Conservation (phyloP, 2,888 invertebrate genomes). For the Balanococcus diminutus region DNA sequence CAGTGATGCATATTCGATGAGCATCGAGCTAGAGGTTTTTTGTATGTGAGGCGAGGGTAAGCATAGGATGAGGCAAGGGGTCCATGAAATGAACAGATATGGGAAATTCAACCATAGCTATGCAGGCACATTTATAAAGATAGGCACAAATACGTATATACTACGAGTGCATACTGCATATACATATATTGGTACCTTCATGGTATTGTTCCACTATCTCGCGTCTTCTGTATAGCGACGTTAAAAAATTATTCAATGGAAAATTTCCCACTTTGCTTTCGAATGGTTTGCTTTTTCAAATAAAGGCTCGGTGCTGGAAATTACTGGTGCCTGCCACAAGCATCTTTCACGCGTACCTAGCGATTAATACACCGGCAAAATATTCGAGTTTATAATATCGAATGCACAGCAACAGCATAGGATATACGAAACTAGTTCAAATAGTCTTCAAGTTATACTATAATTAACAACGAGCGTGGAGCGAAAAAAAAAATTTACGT, state of each 20-base stretch:
- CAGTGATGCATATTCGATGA: background rate
- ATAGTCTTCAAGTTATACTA: background rate
- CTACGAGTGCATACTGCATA: too few species aligned
- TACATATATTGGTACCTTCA: too few species aligned
- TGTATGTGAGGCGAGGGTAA: background rate
- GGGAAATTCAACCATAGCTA: background rate
- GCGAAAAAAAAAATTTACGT: background rate
- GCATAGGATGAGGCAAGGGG: background rate
- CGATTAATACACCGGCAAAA: constrained; percentile 16
- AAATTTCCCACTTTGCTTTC: background rate
- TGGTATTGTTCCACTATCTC: background rate
- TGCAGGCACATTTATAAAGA: too few species aligned
- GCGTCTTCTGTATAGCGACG: background rate
- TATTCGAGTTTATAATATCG: background rate
- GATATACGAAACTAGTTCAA: constrained; percentile 1
- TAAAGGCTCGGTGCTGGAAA: background rate
- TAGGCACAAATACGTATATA: too few species aligned
- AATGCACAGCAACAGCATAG: background rate
- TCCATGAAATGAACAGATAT: background rate
- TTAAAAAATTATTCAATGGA: background rate
- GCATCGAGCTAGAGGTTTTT: background rate
- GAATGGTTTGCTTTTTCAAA: background rate
- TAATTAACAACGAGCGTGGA: background rate
- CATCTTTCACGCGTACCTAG: background rate
- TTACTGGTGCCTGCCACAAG: background rate